These are phyloP conservation scores for Perithous albicinctus DNA, from an alignment of 2,888 invertebrate genomes.

Conservation along the genomic window DNA sequence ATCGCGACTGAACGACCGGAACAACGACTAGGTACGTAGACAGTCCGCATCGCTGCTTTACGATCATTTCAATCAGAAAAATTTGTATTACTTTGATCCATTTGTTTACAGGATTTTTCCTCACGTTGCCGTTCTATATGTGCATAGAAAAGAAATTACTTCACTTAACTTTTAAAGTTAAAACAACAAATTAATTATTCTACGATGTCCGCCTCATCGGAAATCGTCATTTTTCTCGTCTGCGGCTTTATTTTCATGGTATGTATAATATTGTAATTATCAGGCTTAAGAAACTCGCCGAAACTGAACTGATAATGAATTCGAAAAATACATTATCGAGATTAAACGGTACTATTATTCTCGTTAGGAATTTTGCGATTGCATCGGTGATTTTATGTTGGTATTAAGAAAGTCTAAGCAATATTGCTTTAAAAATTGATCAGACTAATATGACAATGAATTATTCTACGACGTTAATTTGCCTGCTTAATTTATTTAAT, in stretches of 20 bases:
- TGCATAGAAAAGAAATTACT: neutral
- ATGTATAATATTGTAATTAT: neutral
- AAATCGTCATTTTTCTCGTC: slow-evolving; percentile 15
- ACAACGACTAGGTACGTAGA: slow-evolving; percentile 27
- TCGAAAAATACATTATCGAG: too few relatives aligned
- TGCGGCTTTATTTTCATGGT: slow-evolving; percentile 46
- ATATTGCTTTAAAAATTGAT: too few relatives aligned
- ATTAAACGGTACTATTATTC: too few relatives aligned
- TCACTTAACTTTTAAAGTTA: neutral
- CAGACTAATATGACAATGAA: too few relatives aligned
- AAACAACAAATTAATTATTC: neutral
- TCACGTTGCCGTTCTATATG: neutral
- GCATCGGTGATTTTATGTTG: neutral
- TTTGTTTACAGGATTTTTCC: neutral
- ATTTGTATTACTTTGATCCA: neutral
- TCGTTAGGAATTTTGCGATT: neutral
- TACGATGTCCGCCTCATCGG: slow-evolving; percentile 20
- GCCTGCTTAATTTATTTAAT: too few relatives aligned
- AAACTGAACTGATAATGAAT: too few relatives aligned
- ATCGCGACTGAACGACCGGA: slow-evolving; percentile 19
- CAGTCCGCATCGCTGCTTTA: neutral
- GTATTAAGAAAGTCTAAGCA: neutral
- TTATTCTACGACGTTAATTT: too few relatives aligned
- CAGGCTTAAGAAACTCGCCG: neutral
- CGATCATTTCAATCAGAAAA: neutral